Base-by-base conservation (phyloP, 1,140 invertebrate species). In the Plectus sambesii region DNA sequence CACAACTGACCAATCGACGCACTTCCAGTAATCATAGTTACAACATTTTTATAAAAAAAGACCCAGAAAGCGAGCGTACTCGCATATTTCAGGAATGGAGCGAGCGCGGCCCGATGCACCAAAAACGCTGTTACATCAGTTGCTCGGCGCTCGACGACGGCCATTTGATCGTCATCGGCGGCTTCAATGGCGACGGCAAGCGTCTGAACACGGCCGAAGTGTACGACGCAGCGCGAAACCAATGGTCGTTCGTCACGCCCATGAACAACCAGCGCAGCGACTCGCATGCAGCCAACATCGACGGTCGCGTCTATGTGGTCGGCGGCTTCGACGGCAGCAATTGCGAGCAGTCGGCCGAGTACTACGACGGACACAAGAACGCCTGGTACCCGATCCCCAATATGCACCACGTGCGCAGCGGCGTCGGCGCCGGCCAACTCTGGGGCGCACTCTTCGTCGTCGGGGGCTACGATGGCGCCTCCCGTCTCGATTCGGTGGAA, bases 271-370 rank as follows among this genome's bases (percentile, higher is more conserved):
- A 79, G 54, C 70, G 85, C 36, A 86, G 83, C 17, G 85, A 87
- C 63, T 84, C 84, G 0, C 81, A 81, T 26, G 78, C 78, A 0
- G 76, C 79, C 0, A 71, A 73, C 0, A 52, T 79, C 0, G 72
- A 78, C 23, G 74, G 77, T 74, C 83, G 82, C 60, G 82, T 85
- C 43, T 85, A 83, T 65, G 82, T 86, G 29, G 80, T 79, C 1
- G 84, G 84, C 1, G 87, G 87, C 0, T 92, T 90, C 68, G 87
- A 90, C 69, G 87, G 87, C 0, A 79, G 80, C 46, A 83, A 87
- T 59, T 88, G 83, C 61, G 74, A 90, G 70, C 82, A 81, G 65
- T 81, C 83, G 1, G 84, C 80, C 0, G 87, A 92, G 70, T 78
- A 80, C 38, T 93, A 85, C 68, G 81, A 87, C 69, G 84, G 85